A percentile compares a stretch with the other conserved stretches of the same genome.
phyloP scores from a whole-genome alignment of 2,888 invertebrate species.

The Drosophila lutescens region DNA sequence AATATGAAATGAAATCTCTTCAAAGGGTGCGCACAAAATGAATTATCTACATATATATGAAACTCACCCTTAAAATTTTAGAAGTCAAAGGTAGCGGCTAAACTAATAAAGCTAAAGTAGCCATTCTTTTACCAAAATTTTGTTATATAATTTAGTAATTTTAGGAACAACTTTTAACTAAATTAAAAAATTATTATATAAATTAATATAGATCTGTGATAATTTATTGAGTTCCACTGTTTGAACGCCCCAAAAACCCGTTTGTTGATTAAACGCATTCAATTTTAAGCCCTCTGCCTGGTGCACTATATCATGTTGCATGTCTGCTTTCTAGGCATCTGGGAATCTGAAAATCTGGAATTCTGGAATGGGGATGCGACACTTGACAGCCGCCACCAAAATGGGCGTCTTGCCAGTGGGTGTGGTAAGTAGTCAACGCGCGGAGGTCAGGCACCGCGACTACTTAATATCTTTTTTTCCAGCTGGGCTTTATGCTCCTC shows the following conservation, averaged over 20 bases:
- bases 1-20: too few relatives aligned
- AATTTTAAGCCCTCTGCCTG: constrained; percentile 37
- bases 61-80: too few relatives aligned
- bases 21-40: too few relatives aligned
- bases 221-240: constrained; percentile 36
- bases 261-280: constrained; percentile 38
- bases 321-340: constrained; percentile 33
- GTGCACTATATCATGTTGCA: constrained; percentile 20
- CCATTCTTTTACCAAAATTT: too few relatives aligned
- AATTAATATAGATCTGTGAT: not conserved
- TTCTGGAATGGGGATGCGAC: constrained; percentile 37
- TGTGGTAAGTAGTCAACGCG: constrained; percentile 46
- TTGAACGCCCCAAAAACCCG: constrained; percentile 34
- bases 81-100: too few relatives aligned
- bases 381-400: constrained; percentile 8
- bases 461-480: not conserved
- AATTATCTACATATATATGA: too few relatives aligned
- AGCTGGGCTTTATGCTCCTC: not conserved
- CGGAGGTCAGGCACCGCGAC: not conserved
- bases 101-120: not conserved
- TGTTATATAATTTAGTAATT: too few relatives aligned
- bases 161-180: too few relatives aligned
- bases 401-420: constrained; percentile 38
- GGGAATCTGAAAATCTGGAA: constrained; percentile 15
- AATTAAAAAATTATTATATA: too few relatives aligned